phyloP scores from a whole-genome alignment of 2,888 invertebrate species.

The Colostygia pectinataria region DNA sequence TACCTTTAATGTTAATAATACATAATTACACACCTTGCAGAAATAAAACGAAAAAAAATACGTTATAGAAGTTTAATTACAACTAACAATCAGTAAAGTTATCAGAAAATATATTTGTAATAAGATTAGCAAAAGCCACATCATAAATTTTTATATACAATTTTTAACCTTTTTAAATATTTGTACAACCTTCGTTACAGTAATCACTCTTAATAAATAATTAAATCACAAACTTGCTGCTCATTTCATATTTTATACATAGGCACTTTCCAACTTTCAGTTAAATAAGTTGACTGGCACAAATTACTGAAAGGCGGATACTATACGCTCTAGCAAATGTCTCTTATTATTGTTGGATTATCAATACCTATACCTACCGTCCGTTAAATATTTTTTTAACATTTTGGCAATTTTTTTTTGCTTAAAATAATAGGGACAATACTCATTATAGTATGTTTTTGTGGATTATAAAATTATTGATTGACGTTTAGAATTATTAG shows the following conservation, averaged over 20 bases:
- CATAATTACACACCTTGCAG: not conserved
- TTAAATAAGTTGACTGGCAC: too few species aligned
- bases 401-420: too few species aligned
- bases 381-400: too few species aligned
- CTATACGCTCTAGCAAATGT: too few species aligned
- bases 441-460: too few species aligned
- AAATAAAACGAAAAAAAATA: not conserved
- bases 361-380: too few species aligned
- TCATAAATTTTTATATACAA: slow-evolving; percentile 70
- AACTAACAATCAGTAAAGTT: slow-evolving; percentile 61
- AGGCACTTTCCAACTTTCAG: not conserved
- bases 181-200: slow-evolving; percentile 26
- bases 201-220: slow-evolving; percentile 14
- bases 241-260: not conserved
- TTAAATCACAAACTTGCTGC: slow-evolving; percentile 1
- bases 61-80: slow-evolving; percentile 65
- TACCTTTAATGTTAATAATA: too few species aligned
- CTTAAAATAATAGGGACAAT: too few species aligned
- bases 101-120: slow-evolving; percentile 62
- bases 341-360: too few species aligned
- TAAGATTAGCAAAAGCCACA: slow-evolving; percentile 29
- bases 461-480: too few species aligned
- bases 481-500: too few species aligned
- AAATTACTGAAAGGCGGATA: too few species aligned
- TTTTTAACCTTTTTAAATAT: slow-evolving; percentile 46